Evolutionary conservation across 2,888 invertebrate genomes (phyloP), one percentile per base, ranked within the genome.

Genomic region (Byasa hedistus): DNA sequence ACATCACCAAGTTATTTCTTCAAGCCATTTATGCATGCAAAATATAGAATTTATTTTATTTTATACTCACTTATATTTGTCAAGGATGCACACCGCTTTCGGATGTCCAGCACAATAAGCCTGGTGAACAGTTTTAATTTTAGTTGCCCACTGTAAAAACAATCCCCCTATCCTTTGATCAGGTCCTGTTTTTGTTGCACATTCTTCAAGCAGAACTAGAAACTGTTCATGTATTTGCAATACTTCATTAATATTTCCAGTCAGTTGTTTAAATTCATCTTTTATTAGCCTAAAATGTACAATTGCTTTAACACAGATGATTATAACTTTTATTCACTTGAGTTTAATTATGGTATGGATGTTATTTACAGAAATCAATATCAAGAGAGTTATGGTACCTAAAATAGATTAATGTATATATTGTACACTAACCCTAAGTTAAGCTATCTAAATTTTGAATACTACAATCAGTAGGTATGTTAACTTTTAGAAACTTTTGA

Each of bases 41-140:
- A 0, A 19, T 17, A 15, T 15, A 17, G 17, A 61, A 21, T 64
- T 24, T 22, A 56, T 17, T 44, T 44, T 44, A 15, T 44, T 12
- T 44, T 19, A 12, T 2, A 89, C 94, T 92, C 89, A 98, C 98
- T 96, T 97, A 84, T 96, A 96, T 84, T 96, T 96, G 85, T 98
- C 98, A 75, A 99, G 93, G 75, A 99, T 95, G 80, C 96, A 96
- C 58, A 98, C 98, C 71, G 98, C 98, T 85, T 95, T 94, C 0
- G 99, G 99, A 93, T 99, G 99, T 73, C 97, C 95, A 66, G 95
- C 94, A 87, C 99, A 99, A 85, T 99, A 99, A 19, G 93, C 92
- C 78, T 96, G 95, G 84, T 99, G 98, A 17, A 98, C 95, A 72
- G 93, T 91, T 87, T 98, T 98, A 73, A 97, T 93, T 79, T 94